These are phyloP conservation scores for Rhynchonycteris naso DNA, from an alignment of 2,797 vertebrate genomes.

Conservation along the genomic window DNA sequence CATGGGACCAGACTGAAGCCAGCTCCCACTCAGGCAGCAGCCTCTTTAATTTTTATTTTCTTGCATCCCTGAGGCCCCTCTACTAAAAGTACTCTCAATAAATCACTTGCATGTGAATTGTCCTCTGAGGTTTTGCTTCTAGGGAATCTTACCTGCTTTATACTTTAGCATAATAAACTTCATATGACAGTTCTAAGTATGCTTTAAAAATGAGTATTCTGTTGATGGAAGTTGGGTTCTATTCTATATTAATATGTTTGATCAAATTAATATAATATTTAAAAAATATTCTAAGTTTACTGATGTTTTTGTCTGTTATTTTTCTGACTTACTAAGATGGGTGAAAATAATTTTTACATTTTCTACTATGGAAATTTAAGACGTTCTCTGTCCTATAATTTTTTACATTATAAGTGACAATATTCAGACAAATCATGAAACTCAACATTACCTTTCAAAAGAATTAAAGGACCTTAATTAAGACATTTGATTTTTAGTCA, in stretches of 20 bases:
- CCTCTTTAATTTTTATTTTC: not conserved
- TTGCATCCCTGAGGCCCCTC: not conserved
- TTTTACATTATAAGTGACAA: not conserved
- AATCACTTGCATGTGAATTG: not conserved
- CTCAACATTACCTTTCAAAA: not conserved
- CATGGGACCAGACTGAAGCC: not conserved
- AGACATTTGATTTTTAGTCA: not conserved
- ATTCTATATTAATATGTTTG: not conserved
- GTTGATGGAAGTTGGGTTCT: not conserved
- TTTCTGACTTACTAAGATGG: not conserved
- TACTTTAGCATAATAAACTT: not conserved
- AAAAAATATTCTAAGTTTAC: not conserved
- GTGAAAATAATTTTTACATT: not conserved
- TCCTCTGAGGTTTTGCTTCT: not conserved
- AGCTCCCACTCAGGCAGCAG: not conserved
- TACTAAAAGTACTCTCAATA: not conserved
- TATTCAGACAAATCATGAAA: not conserved
- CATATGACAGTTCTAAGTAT: not conserved
- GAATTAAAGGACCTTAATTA: not conserved
- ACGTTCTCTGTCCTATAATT: not conserved
- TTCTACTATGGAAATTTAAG: not conserved
- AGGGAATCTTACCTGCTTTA: not conserved
- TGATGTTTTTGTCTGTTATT: not conserved
- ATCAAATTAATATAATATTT: not conserved
- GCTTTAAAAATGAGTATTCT: not conserved